A percentile compares a stretch with the other conserved stretches of the same genome.
These are phyloP conservation scores for Syngnathus rostellatus DNA, from an alignment of 2,797 vertebrate genomes.

Conservation along the genomic window DNA sequence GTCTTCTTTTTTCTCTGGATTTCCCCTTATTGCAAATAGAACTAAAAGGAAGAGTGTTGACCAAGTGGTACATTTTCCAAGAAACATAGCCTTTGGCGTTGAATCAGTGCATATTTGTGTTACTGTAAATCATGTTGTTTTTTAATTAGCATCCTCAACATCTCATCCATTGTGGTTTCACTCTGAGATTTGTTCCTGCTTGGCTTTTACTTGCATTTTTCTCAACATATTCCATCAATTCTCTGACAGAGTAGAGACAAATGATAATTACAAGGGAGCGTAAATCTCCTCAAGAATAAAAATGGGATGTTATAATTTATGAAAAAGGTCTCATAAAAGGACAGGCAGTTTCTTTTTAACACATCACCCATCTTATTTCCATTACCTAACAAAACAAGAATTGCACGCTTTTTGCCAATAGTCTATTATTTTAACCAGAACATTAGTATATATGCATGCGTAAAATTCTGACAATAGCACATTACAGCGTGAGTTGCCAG, in stretches of 20 bases:
- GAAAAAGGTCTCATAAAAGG: background rate
- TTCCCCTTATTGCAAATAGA: constrained; percentile 18
- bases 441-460: background rate
- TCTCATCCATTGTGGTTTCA: constrained; percentile 52
- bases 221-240: constrained; percentile 51
- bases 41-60: constrained; percentile 31
- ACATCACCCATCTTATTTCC: constrained; percentile 3
- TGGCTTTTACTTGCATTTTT: constrained; percentile 50
- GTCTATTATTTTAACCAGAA: background rate
- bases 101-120: constrained; percentile 50
- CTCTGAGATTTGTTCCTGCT: constrained; percentile 48
- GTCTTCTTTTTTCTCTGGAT: constrained; percentile 7
- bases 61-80: constrained; percentile 47
- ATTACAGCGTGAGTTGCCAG: background rate
- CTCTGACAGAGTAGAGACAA: constrained; percentile 38
- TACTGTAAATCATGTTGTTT: constrained; percentile 58
- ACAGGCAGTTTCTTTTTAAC: background rate
- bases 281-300: constrained; percentile 39
- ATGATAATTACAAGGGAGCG: constrained; percentile 45
- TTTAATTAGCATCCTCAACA: constrained; percentile 57
- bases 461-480: background rate
- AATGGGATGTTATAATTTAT: constrained; percentile 44
- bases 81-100: constrained; percentile 47
- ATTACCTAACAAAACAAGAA: constrained; percentile 19
- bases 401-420: constrained; percentile 18